A percentile compares a stretch with the other conserved stretches of the same genome.
Evolutionary conservation across 2,888 invertebrate species (phyloP).

Genomic region (Drosophila dives): DNA sequence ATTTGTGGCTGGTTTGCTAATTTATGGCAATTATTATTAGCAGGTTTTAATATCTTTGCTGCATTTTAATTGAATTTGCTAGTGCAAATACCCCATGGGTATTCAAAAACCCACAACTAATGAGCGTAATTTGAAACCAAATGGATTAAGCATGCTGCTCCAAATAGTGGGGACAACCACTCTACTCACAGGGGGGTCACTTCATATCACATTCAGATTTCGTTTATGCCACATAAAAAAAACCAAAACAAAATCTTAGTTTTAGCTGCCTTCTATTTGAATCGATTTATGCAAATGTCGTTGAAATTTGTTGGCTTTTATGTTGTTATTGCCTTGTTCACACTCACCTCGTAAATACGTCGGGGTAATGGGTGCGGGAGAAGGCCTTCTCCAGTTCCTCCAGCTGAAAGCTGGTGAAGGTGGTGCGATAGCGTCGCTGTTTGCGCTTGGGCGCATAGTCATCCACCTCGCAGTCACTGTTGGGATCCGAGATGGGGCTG

Average conservation of each 20-base stretch:
- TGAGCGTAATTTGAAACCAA: conserved; percentile 34
- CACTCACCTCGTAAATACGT: conserved; percentile 96
- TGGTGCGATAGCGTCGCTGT: conserved; percentile 96
- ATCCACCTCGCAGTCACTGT: conserved; percentile 89
- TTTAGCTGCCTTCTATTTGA: conserved; percentile 35
- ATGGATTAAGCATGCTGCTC: conserved; percentile 31
- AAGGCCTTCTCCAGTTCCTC: conserved; percentile 99
- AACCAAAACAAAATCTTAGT: conserved; percentile 15
- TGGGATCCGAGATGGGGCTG: conserved; percentile 87
- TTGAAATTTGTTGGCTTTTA: conserved; percentile 34
- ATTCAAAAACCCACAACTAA: conserved; percentile 24
- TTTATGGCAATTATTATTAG: conserved; percentile 70
- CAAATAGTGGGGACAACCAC: conserved; percentile 30
- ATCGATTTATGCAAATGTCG: conserved; percentile 68
- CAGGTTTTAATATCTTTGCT: conserved; percentile 48
- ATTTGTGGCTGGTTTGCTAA: conserved; percentile 55
- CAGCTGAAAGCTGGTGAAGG: conserved; percentile 96
- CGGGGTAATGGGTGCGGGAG: conserved; percentile 98
- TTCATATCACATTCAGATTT: conserved; percentile 25
- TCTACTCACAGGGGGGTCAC: conserved; percentile 23
- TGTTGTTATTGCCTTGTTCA: conserved; percentile 36
- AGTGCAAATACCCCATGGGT: conserved; percentile 17
- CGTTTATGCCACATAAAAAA: conserved; percentile 46
- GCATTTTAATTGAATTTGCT: conserved; percentile 65
- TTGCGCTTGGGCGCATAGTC: conserved; percentile 95